Conservation (phyloP, 2,888 invertebrate species). For the Heliconius cydno region DNA sequence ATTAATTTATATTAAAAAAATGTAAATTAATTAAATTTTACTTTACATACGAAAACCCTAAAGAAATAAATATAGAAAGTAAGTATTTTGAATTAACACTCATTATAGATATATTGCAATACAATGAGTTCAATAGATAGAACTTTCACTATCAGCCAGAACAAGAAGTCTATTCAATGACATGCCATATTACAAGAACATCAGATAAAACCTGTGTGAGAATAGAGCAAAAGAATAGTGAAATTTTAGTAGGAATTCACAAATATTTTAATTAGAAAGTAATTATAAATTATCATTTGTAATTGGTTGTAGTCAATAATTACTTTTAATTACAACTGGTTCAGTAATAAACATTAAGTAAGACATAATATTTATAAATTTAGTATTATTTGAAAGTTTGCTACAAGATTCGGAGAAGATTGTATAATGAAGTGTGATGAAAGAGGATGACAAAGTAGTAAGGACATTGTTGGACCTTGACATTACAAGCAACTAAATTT, state of each 20-base stretch:
- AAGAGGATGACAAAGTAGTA: slow-evolving; percentile 26
- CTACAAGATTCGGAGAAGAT: not conserved
- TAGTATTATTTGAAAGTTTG: not conserved
- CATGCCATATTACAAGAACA: slow-evolving; percentile 24
- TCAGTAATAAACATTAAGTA: not conserved
- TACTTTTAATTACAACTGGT: slow-evolving; percentile 3
- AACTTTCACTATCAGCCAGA: slow-evolving; percentile 38
- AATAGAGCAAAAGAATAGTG: slow-evolving; percentile 29
- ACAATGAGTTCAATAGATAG: slow-evolving; percentile 29
- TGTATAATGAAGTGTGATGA: slow-evolving; percentile 19
- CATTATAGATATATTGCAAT: slow-evolving; percentile 16
- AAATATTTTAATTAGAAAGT: slow-evolving; percentile 8
- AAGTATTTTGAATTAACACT: not conserved
- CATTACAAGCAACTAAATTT: slow-evolving; percentile 37
- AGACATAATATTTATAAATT: not conserved
- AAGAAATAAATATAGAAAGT: not conserved
- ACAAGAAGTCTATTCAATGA: slow-evolving; percentile 22
- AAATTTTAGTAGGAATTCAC: slow-evolving; percentile 20
- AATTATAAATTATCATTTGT: not conserved
- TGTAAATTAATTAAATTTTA: not conserved
- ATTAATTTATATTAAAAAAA: too few species aligned
- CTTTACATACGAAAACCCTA: not conserved
- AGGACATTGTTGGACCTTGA: slow-evolving; percentile 42
- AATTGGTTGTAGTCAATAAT: not conserved
- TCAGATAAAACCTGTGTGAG: slow-evolving; percentile 36